Conservation (phyloP, 2,113 vertebrate species). For the Uropsilus gracilis region DNA sequence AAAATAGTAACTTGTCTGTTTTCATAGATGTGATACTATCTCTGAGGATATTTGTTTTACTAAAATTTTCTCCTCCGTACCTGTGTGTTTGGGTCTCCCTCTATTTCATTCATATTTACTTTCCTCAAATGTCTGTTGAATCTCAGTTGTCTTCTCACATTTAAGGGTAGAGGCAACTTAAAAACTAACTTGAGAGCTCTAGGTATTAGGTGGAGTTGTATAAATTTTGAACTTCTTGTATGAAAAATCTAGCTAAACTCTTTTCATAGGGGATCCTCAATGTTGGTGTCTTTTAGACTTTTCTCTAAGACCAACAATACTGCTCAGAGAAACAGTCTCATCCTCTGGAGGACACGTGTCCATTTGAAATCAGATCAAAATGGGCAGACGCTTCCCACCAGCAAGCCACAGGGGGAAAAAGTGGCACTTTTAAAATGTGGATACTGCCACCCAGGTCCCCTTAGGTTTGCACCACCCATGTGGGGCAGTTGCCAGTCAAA, state of each 20-base stretch:
- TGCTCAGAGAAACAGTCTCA: neutral
- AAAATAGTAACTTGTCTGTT: neutral
- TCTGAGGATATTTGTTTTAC: neutral
- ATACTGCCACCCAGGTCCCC: too few species aligned
- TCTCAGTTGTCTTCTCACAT: neutral
- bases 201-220: neutral
- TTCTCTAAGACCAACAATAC: neutral
- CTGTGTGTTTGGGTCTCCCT: neutral
- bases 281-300: neutral
- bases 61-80: neutral
- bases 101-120: neutral
- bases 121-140: neutral
- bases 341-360: neutral
- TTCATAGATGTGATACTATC: neutral
- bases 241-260: neutral
- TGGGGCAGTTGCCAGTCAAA: too few species aligned
- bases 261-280: neutral
- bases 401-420: too few species aligned
- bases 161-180: neutral
- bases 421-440: too few species aligned
- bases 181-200: neutral
- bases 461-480: too few species aligned
- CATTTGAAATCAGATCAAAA: too few species aligned
- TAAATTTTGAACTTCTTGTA: neutral
- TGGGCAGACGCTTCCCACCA: too few species aligned